Evolutionary conservation across 2,888 invertebrate genomes (phyloP).

Genomic region (Alentia gelatinosa): DNA sequence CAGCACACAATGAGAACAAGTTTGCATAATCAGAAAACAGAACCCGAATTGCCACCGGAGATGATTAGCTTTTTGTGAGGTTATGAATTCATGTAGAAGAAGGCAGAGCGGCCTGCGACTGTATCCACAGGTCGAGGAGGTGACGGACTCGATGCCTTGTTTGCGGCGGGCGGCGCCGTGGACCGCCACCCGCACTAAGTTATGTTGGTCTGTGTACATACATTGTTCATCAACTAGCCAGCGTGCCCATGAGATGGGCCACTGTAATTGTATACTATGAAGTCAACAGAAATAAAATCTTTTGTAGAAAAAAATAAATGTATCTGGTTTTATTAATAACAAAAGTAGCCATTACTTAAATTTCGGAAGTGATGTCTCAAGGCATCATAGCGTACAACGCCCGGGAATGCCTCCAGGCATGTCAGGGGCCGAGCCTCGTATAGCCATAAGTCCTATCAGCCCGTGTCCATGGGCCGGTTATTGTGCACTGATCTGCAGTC

Average conservation of each 20-base stretch:
- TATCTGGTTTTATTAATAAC: no score
- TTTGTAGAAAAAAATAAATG: not conserved
- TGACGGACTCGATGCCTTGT: not conserved
- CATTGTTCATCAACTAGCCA: not conserved
- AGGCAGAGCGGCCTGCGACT: no score
- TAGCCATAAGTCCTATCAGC: no score
- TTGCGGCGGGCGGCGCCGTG: not conserved
- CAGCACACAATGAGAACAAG: not conserved
- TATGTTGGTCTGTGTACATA: not conserved
- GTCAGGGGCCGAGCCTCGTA: no score
- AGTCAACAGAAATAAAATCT: slow-evolving; percentile 43
- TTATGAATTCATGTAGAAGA: not conserved
- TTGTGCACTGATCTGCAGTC: no score
- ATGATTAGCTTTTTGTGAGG: not conserved
- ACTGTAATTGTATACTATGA: slow-evolving; percentile 22
- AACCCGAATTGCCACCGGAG: not conserved
- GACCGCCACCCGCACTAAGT: not conserved
- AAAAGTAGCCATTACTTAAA: no score
- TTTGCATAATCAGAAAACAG: not conserved
- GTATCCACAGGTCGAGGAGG: not conserved
- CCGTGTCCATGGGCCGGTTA: no score
- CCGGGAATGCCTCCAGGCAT: no score
- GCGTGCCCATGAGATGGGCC: slow-evolving; percentile 39
- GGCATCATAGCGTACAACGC: no score
- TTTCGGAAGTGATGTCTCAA: no score